Evolutionary conservation across 2,888 invertebrate species (phyloP).

Genomic region (Uropetala carovei): DNA sequence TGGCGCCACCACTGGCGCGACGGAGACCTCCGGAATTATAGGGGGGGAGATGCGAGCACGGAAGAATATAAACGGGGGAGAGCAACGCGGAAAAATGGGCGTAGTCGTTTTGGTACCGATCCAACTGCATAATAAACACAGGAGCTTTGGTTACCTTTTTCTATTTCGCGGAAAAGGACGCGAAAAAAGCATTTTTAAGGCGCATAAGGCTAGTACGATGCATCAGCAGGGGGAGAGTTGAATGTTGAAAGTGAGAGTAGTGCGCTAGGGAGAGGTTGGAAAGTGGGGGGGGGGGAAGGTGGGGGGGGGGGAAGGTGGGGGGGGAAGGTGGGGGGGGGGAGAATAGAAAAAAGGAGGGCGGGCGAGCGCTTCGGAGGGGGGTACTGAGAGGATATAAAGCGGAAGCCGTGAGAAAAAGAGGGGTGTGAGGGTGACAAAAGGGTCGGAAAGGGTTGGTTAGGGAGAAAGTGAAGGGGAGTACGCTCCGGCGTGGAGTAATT

Average conservation of each 20-base stretch:
- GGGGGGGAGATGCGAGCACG: no score
- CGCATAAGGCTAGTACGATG: neutral
- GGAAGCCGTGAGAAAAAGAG: neutral
- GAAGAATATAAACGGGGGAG: neutral
- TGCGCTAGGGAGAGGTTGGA: neutral
- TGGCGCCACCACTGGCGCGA: neutral
- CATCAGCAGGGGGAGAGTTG: neutral
- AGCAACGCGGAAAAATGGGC: neutral
- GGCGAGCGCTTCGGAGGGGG: neutral
- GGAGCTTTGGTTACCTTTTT: neutral
- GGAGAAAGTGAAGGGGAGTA: neutral
- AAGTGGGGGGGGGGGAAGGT: neutral
- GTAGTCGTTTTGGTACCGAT: neutral
- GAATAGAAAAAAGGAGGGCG: neutral
- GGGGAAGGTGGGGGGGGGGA: neutral
- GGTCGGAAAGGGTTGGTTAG: neutral
- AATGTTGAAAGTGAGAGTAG: constrained; percentile 39
- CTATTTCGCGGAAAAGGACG: no score
- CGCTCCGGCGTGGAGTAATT: neutral
- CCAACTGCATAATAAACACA: neutral
- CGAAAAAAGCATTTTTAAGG: no score
- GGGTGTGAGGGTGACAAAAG: neutral
- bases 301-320: neutral
- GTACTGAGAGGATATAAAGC: neutral
- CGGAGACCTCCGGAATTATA: neutral